These are phyloP conservation scores for Cettia cetti DNA, from an alignment of 2,113 vertebrate genomes.

Conservation along the genomic window DNA sequence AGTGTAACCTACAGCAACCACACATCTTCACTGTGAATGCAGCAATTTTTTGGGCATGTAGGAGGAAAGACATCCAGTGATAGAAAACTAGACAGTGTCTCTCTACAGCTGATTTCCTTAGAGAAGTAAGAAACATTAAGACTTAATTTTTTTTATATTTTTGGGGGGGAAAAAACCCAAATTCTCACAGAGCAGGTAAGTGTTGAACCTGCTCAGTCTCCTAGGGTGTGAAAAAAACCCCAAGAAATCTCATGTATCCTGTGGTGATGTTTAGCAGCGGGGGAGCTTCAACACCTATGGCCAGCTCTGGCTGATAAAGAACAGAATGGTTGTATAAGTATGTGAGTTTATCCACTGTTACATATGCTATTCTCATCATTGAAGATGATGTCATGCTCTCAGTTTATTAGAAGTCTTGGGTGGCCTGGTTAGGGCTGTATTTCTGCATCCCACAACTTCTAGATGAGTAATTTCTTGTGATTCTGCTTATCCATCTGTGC, in stretches of 20 bases:
- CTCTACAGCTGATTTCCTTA: background rate
- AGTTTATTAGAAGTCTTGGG: background rate
- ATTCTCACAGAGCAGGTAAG: background rate
- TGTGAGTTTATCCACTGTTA: background rate
- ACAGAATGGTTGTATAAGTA: background rate
- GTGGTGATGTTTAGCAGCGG: constrained; percentile 48
- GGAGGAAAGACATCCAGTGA: background rate
- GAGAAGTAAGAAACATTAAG: background rate
- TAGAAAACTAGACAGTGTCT: background rate
- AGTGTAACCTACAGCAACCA: background rate
- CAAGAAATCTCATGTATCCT: background rate
- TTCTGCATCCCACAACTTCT: background rate
- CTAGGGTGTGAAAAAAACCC: background rate
- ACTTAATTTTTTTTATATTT: background rate
- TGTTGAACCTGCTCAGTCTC: background rate
- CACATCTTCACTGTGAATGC: background rate
- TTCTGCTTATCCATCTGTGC: background rate
- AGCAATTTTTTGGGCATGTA: background rate
- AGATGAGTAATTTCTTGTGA: background rate
- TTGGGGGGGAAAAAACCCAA: background rate
- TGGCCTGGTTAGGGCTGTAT: background rate
- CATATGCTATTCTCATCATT: background rate
- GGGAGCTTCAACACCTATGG: constrained; percentile 45
- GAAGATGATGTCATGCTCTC: background rate
- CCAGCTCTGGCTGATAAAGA: background rate